phyloP scores from a whole-genome alignment of 2,888 invertebrate genomes.

The Tuta absoluta region DNA sequence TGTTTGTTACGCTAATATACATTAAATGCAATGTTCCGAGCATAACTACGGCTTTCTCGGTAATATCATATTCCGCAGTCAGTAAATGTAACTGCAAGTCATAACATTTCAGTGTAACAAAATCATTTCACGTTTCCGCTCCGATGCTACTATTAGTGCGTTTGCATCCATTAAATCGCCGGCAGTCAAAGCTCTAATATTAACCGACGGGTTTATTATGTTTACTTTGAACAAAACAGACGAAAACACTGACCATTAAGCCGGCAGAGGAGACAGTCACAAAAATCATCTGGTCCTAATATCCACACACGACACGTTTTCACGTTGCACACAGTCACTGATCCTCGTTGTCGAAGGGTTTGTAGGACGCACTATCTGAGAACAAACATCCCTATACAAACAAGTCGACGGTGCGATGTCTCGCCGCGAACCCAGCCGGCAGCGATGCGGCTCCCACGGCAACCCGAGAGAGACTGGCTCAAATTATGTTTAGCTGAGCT shows the following conservation, averaged over 20 bases:
- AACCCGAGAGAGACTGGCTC: slow-evolving; percentile 73
- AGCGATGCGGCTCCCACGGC: slow-evolving; percentile 63
- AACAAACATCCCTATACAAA: slow-evolving; percentile 74
- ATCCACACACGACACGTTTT: slow-evolving; percentile 43
- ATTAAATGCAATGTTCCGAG: slow-evolving; percentile 28
- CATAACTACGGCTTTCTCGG: slow-evolving; percentile 34
- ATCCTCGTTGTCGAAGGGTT: slow-evolving; percentile 57
- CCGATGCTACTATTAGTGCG: slow-evolving; percentile 53
- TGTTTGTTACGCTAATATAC: slow-evolving; percentile 20
- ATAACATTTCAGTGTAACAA: slow-evolving; percentile 59
- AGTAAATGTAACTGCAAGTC: slow-evolving; percentile 49
- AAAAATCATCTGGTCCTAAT: slow-evolving; percentile 41
- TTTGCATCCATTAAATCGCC: slow-evolving; percentile 66
- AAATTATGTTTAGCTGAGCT: slow-evolving; percentile 76
- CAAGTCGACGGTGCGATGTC: slow-evolving; percentile 65
- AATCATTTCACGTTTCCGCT: slow-evolving; percentile 70
- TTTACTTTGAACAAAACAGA: slow-evolving; percentile 74
- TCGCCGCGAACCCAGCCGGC: slow-evolving; percentile 60
- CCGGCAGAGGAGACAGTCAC: slow-evolving; percentile 55
- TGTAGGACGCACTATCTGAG: slow-evolving; percentile 70
- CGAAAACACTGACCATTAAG: slow-evolving; percentile 66
- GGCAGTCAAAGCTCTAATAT: slow-evolving; percentile 58
- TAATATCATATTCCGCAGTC: slow-evolving; percentile 48
- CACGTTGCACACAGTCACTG: slow-evolving; percentile 55
- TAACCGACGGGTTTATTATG: slow-evolving; percentile 59